Evolutionary conservation across 2,113 vertebrate species (phyloP).

Genomic region (Paedocypris sp.): DNA sequence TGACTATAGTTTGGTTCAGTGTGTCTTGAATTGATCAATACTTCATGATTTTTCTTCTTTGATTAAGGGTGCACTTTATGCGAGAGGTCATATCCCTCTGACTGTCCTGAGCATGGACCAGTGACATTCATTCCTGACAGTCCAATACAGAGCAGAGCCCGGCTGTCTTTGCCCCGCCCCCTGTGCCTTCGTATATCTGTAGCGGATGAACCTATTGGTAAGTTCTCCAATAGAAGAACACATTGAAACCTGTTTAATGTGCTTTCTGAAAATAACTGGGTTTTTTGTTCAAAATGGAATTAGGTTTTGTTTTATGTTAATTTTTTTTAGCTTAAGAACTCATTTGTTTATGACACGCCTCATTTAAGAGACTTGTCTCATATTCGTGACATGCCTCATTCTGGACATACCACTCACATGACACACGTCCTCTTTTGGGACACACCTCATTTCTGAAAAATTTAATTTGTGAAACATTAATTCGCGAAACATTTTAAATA

Average conservation of each 20-base stretch:
- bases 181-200: constrained; percentile 81
- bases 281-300: too few species aligned
- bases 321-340: too few species aligned
- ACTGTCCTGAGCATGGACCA: constrained; percentile 89
- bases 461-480: too few species aligned
- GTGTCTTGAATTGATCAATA: not conserved
- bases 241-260: not conserved
- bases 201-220: constrained; percentile 79
- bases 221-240: constrained; percentile 24
- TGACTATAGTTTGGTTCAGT: not conserved
- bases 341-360: too few species aligned
- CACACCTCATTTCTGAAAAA: too few species aligned
- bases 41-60: not conserved
- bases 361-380: too few species aligned
- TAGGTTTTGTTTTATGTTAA: too few species aligned
- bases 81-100: constrained; percentile 86
- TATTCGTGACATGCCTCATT: too few species aligned
- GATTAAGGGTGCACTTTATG: constrained; percentile 92
- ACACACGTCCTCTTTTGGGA: too few species aligned
- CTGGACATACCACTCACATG: too few species aligned
- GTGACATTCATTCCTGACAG: constrained; percentile 88
- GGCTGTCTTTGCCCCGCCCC: constrained; percentile 86
- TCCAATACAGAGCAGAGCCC: constrained; percentile 86
- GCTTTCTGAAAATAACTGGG: too few species aligned
- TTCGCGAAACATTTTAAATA: too few species aligned